Percentiles rank a stretch among this genome's conserved stretches.
phyloP scores from a whole-genome alignment of 2,888 invertebrate species.

The Fragum sueziense region DNA sequence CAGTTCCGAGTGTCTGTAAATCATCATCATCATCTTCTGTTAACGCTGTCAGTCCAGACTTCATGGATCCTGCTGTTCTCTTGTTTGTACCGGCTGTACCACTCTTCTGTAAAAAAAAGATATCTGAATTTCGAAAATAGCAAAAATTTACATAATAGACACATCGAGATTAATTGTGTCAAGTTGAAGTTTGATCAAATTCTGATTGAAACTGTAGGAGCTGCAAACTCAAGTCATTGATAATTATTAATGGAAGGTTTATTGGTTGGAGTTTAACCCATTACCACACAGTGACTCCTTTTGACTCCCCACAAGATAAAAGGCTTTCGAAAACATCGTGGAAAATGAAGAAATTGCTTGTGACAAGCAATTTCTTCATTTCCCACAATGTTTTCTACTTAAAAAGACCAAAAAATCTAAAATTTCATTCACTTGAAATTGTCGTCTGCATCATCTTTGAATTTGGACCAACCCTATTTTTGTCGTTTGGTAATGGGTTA shows the following conservation, averaged over 20 bases:
- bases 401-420: too few relatives aligned
- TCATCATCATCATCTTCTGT: constrained; percentile 46
- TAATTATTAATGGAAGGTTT: not conserved
- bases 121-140: not conserved
- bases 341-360: not conserved
- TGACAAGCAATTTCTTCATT: not conserved
- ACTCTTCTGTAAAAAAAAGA: constrained; percentile 10
- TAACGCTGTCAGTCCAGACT: constrained; percentile 44
- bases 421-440: too few relatives aligned
- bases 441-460: too few relatives aligned
- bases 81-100: constrained; percentile 38
- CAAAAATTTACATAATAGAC: not conserved
- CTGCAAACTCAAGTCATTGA: not conserved
- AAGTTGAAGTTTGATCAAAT: not conserved
- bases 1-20: constrained; percentile 43
- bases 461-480: too few relatives aligned
- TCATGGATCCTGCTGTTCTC: constrained; percentile 45
- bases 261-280: not conserved
- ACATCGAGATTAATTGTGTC: not conserved
- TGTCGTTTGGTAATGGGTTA: too few relatives aligned
- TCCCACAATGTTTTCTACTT: not conserved
- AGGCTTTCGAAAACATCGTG: constrained; percentile 6
- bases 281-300: too few relatives aligned
- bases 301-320: too few relatives aligned
- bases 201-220: not conserved